Evolutionary conservation across 2,113 vertebrate genomes (phyloP), one percentile per base, ranked within the genome.

Genomic region (Ophiodon elongatus): DNA sequence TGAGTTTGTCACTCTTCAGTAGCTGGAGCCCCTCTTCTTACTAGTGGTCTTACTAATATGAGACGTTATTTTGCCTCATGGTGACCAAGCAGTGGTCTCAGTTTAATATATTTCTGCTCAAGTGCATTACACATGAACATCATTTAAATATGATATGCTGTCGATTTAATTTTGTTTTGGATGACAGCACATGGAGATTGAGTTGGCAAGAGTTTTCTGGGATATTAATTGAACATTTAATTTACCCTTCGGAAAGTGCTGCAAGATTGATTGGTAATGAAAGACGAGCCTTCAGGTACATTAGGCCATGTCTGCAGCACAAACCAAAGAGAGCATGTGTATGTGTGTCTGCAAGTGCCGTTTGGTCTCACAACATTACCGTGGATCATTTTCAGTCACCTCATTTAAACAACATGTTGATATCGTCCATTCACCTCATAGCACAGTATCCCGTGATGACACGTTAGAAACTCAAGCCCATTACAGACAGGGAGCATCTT

Each of bases 131-230:
- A 27, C 11, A 19, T 27, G 2, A 54, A 52, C 27, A 54, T 29
- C 15, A 47, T 75, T 35, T 35, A 17, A 43, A 70, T 41, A 59
- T 33, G 27, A n/a, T n/a, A n/a, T 68, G 35, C 37, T 19, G 13
- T 43, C 33, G 50, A 70, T 76, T 57, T 19, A 6, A 59, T 66
- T 79, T 73, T 11, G 52, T 54, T 73, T 78, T 59, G 64, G 75
- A 68, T 8, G 43, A 62, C 13, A 67, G 41, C 27, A 31, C 50
- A 59, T 56, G 4, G 27, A 54, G 8, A 82, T 39, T 75, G 54
- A 68, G 31, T 41, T 62, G 31, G 41, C 71, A 52, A 17, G 50
- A 47, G 9, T 45, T 11, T 57, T 63, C 23, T 27, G 35, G 59
- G 21, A 21, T n/a, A 37, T 59, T 82, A 64, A 76, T 35, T 65